phyloP scores from a whole-genome alignment of 1,140 invertebrate species.

The Lineus longissimus region DNA sequence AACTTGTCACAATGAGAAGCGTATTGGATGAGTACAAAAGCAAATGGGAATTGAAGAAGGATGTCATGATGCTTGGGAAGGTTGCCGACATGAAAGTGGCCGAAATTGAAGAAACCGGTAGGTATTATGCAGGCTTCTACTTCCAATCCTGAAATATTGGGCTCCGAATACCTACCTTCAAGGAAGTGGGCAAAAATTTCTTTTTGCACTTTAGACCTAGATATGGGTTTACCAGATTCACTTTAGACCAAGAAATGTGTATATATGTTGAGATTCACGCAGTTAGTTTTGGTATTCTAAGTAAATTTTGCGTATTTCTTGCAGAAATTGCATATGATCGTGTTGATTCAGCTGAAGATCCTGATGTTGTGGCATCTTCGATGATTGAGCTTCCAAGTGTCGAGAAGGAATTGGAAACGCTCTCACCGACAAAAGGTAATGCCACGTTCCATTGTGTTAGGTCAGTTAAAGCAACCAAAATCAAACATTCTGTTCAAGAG shows the following conservation, averaged over 20 bases:
- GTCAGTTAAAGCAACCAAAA: no score
- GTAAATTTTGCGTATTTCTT: no score
- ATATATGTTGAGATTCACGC: no score
- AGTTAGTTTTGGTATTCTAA: no score
- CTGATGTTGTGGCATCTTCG: neutral
- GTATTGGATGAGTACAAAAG: slow-evolving; percentile 27
- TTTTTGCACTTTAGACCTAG: neutral
- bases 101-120: neutral
- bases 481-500: no score
- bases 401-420: slow-evolving; percentile 5
- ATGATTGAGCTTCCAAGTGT: neutral
- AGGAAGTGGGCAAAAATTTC: neutral
- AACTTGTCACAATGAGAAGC: slow-evolving; percentile 29
- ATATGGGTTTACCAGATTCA: no score
- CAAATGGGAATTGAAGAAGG: slow-evolving; percentile 3
- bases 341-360: neutral
- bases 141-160: no score
- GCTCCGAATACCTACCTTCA: no score
- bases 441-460: neutral
- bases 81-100: neutral
- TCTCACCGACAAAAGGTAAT: slow-evolving; percentile 1
- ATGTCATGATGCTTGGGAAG: neutral
- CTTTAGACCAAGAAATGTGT: no score
- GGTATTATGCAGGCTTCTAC: no score
- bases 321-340: neutral